phyloP scores from a whole-genome alignment of 2,113 vertebrate species.

The Nothobranchius kuhntae region DNA sequence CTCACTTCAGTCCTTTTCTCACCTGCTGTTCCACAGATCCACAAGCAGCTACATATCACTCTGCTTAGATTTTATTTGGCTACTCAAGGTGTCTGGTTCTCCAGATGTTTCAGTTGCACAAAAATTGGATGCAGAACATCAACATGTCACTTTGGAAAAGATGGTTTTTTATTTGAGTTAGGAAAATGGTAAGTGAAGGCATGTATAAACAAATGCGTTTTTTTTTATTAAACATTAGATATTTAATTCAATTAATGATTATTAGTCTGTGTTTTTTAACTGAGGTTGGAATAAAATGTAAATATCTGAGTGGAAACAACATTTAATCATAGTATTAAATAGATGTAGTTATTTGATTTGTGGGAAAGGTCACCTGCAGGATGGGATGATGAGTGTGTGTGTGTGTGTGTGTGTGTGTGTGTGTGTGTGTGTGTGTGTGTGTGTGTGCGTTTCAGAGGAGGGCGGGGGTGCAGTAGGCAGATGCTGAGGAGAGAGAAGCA shows the following conservation, averaged over 20 bases:
- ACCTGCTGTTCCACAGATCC: conserved; percentile 24
- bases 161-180: too few relatives aligned
- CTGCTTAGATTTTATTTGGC: not conserved
- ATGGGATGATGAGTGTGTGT: conserved; percentile 34
- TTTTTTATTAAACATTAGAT: too few relatives aligned
- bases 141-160: too few relatives aligned
- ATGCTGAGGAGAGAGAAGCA: conserved; percentile 53
- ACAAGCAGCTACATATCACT: conserved; percentile 9
- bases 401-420: conserved; percentile 27
- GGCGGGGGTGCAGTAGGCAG: conserved; percentile 44
- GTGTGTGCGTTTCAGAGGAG: not conserved
- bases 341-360: conserved; percentile 57
- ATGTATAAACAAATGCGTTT: too few relatives aligned
- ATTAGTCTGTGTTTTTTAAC: not conserved
- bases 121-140: not conserved
- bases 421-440: conserved; percentile 23
- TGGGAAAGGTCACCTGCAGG: conserved; percentile 60
- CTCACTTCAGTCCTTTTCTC: conserved; percentile 22
- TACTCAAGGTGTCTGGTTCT: not conserved
- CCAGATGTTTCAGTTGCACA: not conserved
- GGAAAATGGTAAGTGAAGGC: too few relatives aligned
- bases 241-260: too few relatives aligned
- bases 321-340: conserved; percentile 51
- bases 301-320: conserved; percentile 8
- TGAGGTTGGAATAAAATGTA: conserved; percentile 1